phyloP scores from a whole-genome alignment of 2,888 invertebrate genomes.

The Belgica antarctica region DNA sequence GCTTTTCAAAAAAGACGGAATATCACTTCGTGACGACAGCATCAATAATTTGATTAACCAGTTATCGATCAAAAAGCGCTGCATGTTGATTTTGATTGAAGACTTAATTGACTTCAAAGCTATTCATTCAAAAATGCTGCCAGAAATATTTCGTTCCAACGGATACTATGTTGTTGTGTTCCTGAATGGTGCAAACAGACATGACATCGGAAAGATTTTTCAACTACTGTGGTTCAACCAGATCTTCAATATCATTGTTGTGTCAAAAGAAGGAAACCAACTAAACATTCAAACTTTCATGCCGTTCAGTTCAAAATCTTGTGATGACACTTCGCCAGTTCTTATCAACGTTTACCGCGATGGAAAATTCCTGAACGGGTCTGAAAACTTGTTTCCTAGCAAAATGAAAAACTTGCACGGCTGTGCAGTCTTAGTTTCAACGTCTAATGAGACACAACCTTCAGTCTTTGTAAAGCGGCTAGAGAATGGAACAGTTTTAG shows the following conservation, averaged over 20 bases:
- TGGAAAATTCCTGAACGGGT: neutral
- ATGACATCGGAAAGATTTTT: neutral
- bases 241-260: neutral
- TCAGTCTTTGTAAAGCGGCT: neutral
- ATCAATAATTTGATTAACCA: too few relatives aligned
- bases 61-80: too few relatives aligned
- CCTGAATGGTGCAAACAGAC: neutral
- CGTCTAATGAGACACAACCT: neutral
- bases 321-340: neutral
- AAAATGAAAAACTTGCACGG: neutral
- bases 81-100: too few relatives aligned
- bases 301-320: neutral
- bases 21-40: too few relatives aligned
- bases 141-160: too few relatives aligned
- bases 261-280: neutral
- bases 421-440: slow-evolving; percentile 13
- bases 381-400: neutral
- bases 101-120: too few relatives aligned
- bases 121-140: too few relatives aligned
- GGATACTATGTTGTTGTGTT: neutral
- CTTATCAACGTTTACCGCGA: neutral
- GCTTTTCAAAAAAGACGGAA: too few relatives aligned
- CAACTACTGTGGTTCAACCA: neutral
- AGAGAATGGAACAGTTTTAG: neutral
- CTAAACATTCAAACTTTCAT: neutral